A percentile compares a stretch with the other conserved stretches of the same genome.
Evolutionary conservation across 2,888 invertebrate species (phyloP).

Genomic region (Drosophila histrio): DNA sequence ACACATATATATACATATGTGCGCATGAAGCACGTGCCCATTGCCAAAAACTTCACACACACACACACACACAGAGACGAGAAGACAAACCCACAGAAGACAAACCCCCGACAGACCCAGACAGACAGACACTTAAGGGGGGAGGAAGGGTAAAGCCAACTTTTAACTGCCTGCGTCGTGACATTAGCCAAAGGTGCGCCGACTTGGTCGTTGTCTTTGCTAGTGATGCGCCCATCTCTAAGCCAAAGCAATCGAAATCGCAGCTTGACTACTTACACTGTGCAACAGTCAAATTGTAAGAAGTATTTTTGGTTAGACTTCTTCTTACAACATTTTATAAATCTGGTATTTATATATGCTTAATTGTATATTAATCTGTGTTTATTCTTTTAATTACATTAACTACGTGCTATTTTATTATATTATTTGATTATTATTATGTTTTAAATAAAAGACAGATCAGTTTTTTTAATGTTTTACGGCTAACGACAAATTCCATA

Average conservation of each 20-base stretch:
- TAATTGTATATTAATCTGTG: too few species aligned
- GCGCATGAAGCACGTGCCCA: conserved; percentile 34
- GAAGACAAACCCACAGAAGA: conserved; percentile 26
- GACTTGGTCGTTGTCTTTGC: conserved; percentile 43
- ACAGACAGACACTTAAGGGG: conserved; percentile 33
- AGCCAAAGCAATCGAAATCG: not conserved
- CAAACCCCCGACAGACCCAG: conserved; percentile 23
- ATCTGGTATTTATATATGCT: too few species aligned
- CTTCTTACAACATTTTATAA: too few species aligned
- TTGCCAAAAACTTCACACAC: conserved; percentile 52
- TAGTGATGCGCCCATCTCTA: conserved; percentile 31
- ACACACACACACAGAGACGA: conserved; percentile 3
- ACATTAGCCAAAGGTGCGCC: conserved; percentile 74
- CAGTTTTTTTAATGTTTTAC: too few species aligned
- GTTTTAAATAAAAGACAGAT: too few species aligned
- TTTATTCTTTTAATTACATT: too few species aligned
- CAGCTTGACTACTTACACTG: not conserved
- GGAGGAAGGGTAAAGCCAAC: conserved; percentile 42
- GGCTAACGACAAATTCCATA: too few species aligned
- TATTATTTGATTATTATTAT: too few species aligned
- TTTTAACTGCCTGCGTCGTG: conserved; percentile 71
- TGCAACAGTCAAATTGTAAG: too few species aligned
- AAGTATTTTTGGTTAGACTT: too few species aligned
- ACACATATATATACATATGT: not conserved
- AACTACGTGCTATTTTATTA: too few species aligned